Evolutionary conservation across 2,888 invertebrate genomes (phyloP).

Genomic region (Blastobasis adustella): DNA sequence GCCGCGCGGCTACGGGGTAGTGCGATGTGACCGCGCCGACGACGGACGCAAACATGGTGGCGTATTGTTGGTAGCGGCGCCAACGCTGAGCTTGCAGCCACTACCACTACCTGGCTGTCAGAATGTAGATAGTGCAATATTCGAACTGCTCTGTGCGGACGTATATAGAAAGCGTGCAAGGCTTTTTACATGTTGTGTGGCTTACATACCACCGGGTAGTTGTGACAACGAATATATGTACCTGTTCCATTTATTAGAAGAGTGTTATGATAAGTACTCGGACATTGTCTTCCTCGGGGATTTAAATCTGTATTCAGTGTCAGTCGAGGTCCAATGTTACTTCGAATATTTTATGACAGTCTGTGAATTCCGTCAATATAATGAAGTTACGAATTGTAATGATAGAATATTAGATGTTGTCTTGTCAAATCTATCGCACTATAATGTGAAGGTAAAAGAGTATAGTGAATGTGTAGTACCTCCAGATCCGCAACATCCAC

Average conservation of each 20-base stretch:
- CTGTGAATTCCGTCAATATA: no score
- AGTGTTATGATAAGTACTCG: background rate
- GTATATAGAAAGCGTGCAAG: background rate
- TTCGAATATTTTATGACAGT: no score
- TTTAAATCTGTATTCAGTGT: constrained; percentile 11
- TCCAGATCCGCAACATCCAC: no score
- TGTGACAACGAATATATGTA: background rate
- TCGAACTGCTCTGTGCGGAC: background rate
- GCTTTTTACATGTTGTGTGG: background rate
- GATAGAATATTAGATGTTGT: no score
- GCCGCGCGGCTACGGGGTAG: constrained; percentile 7
- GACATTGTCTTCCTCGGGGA: constrained; percentile 9
- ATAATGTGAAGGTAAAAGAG: no score
- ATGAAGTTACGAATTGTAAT: no score
- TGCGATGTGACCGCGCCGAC: constrained; percentile 11
- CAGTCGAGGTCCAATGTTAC: background rate
- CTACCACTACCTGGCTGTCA: background rate
- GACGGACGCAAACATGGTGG: constrained; percentile 12
- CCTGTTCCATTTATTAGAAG: constrained; percentile 1
- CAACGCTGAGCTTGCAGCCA: constrained; percentile 1
- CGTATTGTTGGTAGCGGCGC: constrained; percentile 8
- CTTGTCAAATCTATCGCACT: no score
- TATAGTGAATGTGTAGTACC: no score
- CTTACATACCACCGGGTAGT: background rate
- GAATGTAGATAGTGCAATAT: background rate